Percentiles rank a stretch among this genome's conserved stretches.
phyloP scores from a whole-genome alignment of 30 jellyfish, hydroid and myxozoan species.

The Aurelia aurita complex sp. Pacific region DNA sequence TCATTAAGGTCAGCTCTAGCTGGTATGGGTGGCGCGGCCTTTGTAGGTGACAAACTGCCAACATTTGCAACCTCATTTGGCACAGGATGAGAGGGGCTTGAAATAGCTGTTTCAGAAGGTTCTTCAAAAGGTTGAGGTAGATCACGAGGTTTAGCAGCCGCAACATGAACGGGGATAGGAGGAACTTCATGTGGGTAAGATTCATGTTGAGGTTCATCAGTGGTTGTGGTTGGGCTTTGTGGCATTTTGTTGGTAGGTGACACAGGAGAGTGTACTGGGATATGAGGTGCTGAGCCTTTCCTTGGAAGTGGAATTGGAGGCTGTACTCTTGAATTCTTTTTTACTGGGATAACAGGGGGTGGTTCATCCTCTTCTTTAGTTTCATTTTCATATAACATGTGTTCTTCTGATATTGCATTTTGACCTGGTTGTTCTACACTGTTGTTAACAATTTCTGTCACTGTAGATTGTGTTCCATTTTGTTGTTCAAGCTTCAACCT shows the following conservation, averaged over 20 bases:
- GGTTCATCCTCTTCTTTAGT: not conserved
- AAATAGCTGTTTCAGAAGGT: too few relatives aligned
- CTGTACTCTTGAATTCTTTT: slow-evolving; percentile 21
- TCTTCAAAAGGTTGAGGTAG: too few relatives aligned
- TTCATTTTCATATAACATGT: not conserved
- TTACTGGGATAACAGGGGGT: not conserved
- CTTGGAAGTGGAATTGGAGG: slow-evolving; percentile 29
- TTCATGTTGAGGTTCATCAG: too few relatives aligned
- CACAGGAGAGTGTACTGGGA: slow-evolving; percentile 14
- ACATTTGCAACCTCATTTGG: too few relatives aligned
- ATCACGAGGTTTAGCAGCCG: too few relatives aligned
- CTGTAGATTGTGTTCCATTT: not conserved
- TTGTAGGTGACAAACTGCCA: too few relatives aligned
- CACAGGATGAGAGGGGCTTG: too few relatives aligned
- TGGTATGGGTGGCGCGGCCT: slow-evolving; percentile 12
- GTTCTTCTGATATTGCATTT: not conserved
- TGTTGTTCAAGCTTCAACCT: slow-evolving; percentile 15
- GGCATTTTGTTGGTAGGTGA: not conserved
- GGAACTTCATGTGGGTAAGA: too few relatives aligned
- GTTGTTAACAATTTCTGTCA: not conserved
- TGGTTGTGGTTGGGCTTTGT: too few relatives aligned
- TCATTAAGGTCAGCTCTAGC: slow-evolving; percentile 59
- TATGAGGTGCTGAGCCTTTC: slow-evolving; percentile 22
- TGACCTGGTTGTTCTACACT: not conserved
- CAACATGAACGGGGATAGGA: too few relatives aligned